Evolutionary conservation across 2,113 vertebrate species (phyloP).

Genomic region (Telmatochromis brichardi): DNA sequence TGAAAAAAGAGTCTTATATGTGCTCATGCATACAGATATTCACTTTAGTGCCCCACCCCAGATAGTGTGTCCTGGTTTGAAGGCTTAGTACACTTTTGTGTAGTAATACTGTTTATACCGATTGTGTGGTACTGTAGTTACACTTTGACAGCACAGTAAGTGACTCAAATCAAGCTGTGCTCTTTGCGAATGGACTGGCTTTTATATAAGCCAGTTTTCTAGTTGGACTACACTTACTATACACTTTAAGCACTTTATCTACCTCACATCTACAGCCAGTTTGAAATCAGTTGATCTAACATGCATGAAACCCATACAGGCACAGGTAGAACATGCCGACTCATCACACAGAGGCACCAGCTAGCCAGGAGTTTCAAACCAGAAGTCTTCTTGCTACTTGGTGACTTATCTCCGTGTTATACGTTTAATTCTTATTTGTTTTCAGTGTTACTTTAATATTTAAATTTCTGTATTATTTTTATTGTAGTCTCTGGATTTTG

Average conservation of each 20-base stretch:
- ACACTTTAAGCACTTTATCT: neutral
- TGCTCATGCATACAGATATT: neutral
- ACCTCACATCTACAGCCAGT: neutral
- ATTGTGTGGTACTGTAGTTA: neutral
- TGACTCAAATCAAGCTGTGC: neutral
- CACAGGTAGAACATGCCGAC: neutral
- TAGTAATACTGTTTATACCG: neutral
- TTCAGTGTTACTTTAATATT: neutral
- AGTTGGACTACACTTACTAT: fast-evolving
- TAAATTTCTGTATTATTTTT: neutral
- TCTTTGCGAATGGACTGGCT: neutral
- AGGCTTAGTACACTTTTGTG: neutral
- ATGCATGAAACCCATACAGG: neutral
- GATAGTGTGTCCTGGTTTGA: neutral
- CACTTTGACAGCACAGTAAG: neutral
- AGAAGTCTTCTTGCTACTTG: neutral
- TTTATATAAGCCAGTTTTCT: neutral
- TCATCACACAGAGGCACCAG: neutral
- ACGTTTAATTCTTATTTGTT: fast-evolving
- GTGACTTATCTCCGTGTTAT: neutral
- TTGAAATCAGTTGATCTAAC: neutral
- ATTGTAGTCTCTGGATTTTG: neutral
- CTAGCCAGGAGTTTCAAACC: neutral
- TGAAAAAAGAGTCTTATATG: neutral
- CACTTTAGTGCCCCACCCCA: neutral